phyloP scores from a whole-genome alignment of 2,888 invertebrate species.

The Acrocera orbiculus region DNA sequence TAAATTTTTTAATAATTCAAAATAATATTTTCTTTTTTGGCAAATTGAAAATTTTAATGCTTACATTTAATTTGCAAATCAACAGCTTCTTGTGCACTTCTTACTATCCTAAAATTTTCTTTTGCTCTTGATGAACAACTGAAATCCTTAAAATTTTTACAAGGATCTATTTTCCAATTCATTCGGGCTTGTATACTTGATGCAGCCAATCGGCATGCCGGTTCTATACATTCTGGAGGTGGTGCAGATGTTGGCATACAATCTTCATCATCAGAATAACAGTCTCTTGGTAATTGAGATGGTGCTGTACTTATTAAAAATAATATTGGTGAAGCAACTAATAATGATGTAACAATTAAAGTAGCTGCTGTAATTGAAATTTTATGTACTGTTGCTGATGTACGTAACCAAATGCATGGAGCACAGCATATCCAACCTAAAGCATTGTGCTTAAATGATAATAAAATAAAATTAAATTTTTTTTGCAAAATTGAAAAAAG shows the following conservation, averaged over 20 bases:
- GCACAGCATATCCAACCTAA: conserved; percentile 41
- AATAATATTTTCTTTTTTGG: too few species aligned
- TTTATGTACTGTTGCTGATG: conserved; percentile 40
- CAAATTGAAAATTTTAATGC: conserved; percentile 12
- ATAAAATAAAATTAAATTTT: background rate
- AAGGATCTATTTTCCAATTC: conserved; percentile 30
- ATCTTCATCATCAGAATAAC: conserved; percentile 25
- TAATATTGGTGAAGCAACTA: conserved; percentile 41
- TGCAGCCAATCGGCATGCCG: conserved; percentile 25
- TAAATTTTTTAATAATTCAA: too few species aligned
- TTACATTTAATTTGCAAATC: conserved; percentile 30
- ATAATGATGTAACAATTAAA: conserved; percentile 38
- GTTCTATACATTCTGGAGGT: conserved; percentile 25
- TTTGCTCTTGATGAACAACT: conserved; percentile 22
- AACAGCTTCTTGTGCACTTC: conserved; percentile 28
- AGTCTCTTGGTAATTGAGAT: conserved; percentile 26
- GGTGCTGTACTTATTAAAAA: conserved; percentile 37
- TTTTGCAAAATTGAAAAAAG: too few species aligned
- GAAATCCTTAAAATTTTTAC: conserved; percentile 28
- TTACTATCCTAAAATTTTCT: conserved; percentile 19
- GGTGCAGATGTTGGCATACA: conserved; percentile 24
- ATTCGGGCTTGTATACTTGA: conserved; percentile 26
- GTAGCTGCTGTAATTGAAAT: conserved; percentile 40
- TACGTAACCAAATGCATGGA: conserved; percentile 38
- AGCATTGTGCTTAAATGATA: conserved; percentile 16